Conservation (phyloP, 2,113 vertebrate genomes). For the Greenwoodochromis staneri region DNA sequence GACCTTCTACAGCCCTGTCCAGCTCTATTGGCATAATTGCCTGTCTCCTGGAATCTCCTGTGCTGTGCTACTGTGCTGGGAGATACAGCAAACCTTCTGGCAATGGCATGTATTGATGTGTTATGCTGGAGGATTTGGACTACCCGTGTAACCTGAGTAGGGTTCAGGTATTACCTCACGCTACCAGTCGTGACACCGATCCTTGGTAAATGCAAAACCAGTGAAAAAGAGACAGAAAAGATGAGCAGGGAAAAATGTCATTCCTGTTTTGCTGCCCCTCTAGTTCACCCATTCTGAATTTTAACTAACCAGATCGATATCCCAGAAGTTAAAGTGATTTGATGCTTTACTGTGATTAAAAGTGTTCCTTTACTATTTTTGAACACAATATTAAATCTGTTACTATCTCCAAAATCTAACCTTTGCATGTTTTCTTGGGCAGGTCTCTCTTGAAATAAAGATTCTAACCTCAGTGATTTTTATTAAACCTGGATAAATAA, state of each 20-base stretch:
- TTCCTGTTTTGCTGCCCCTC: neutral
- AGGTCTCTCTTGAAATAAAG: neutral
- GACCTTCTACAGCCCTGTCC: neutral
- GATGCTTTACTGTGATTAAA: neutral
- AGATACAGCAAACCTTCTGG: neutral
- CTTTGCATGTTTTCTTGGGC: neutral
- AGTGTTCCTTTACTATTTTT: neutral
- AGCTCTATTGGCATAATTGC: neutral
- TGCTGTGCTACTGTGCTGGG: neutral
- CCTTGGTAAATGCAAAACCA: neutral
- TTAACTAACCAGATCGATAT: neutral
- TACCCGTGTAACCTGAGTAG: neutral
- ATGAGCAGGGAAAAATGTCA: neutral
- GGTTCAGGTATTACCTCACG: neutral
- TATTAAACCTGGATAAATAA: neutral
- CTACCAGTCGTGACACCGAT: neutral
- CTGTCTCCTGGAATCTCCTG: neutral
- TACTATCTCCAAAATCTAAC: neutral
- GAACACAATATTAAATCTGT: neutral
- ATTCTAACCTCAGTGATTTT: neutral
- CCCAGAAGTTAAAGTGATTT: neutral
- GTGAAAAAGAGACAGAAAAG: neutral
- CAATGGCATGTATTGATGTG: neutral
- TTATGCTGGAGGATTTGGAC: neutral
- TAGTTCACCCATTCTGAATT: neutral